Conservation (phyloP, 2,797 vertebrate species). For the Parambassis ranga region DNA sequence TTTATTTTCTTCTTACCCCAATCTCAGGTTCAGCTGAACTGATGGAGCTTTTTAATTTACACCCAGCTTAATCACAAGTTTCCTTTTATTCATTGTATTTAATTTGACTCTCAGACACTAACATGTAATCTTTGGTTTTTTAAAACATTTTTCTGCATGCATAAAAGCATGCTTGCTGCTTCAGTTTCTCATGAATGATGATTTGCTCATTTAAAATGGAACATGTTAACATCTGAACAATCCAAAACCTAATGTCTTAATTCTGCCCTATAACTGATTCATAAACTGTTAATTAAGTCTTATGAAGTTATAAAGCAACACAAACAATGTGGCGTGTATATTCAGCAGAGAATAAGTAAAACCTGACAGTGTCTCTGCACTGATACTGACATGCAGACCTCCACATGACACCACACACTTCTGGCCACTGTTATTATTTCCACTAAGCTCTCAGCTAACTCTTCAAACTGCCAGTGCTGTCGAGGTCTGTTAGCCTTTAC, state of each 20-base stretch:
- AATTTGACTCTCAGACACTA: not conserved
- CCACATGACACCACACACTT: slow-evolving; percentile 13
- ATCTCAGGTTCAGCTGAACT: not conserved
- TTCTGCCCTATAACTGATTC: not conserved
- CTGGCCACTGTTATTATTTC: slow-evolving; percentile 46
- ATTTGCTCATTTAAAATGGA: too few species aligned
- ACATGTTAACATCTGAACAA: too few species aligned
- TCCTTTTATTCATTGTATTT: not conserved
- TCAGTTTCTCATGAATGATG: too few species aligned
- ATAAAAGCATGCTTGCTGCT: too few species aligned
- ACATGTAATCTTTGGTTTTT: too few species aligned
- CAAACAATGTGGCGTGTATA: too few species aligned
- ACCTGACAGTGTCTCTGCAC: not conserved
- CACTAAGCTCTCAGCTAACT: slow-evolving; percentile 49
- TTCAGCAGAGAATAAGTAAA: too few species aligned
- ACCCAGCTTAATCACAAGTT: not conserved
- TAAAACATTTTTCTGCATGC: too few species aligned
- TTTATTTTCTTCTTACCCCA: slow-evolving; percentile 6
- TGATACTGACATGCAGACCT: not conserved
- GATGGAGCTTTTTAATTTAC: not conserved
- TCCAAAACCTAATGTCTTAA: too few species aligned
- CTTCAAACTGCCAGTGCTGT: slow-evolving; percentile 64
- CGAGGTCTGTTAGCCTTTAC: slow-evolving; percentile 75
- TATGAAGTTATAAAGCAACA: not conserved
- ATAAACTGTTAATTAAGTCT: too few species aligned